phyloP scores from a whole-genome alignment of 2,888 invertebrate genomes.

The Lycocerus yunnanus region DNA sequence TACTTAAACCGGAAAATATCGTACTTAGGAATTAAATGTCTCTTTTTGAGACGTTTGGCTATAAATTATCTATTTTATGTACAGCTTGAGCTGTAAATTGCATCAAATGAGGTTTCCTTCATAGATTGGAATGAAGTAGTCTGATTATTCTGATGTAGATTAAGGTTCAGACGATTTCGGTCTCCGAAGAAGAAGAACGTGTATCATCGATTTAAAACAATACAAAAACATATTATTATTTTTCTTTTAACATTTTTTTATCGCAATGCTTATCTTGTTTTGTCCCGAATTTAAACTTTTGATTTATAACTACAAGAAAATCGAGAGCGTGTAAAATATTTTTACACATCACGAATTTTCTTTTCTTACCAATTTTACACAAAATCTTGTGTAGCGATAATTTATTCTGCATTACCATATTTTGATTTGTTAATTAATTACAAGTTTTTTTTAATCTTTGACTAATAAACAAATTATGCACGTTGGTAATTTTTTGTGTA shows the following conservation, averaged over 20 bases:
- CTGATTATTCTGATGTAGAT: background rate
- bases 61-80: conserved; percentile 8
- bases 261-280: background rate
- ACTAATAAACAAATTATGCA: conserved; percentile 2
- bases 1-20: conserved; percentile 17
- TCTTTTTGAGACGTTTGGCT: background rate
- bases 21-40: conserved; percentile 25
- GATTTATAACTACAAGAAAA: background rate
- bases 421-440: conserved; percentile 5
- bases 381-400: background rate
- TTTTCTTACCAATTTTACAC: background rate
- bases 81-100: background rate
- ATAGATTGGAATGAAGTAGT: background rate
- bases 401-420: background rate
- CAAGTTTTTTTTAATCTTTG: background rate
- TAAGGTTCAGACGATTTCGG: background rate
- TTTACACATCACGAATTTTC: background rate
- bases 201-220: background rate
- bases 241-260: background rate
- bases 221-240: background rate
- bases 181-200: background rate
- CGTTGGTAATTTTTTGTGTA: background rate
- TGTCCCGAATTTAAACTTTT: background rate
- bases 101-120: background rate
- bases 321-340: background rate